These are phyloP conservation scores for Lasioglossum marginatum DNA, from an alignment of 2,888 invertebrate genomes.

Conservation along the genomic window DNA sequence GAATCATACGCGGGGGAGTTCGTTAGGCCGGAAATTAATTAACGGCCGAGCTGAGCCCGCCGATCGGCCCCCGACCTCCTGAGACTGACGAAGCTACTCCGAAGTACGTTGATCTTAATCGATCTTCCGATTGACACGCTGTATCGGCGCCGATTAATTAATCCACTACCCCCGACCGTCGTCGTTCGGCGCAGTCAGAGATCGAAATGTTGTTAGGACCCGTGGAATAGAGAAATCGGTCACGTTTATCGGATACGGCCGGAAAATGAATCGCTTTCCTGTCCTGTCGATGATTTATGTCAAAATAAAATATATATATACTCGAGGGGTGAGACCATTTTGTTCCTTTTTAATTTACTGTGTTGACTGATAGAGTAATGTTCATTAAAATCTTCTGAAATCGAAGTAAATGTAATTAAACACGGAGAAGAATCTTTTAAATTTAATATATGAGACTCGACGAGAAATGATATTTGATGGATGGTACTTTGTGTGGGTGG, in stretches of 20 bases:
- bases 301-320: not conserved
- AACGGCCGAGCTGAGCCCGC: slow-evolving; percentile 42
- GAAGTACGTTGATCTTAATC: slow-evolving; percentile 53
- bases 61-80: slow-evolving; percentile 52
- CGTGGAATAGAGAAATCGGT: not conserved
- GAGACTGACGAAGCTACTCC: slow-evolving; percentile 54
- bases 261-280: not conserved
- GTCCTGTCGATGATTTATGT: not conserved
- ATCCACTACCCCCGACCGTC: not conserved
- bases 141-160: slow-evolving; percentile 58
- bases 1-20: slow-evolving; percentile 56
- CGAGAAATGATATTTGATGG: no score
- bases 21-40: slow-evolving; percentile 70
- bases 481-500: not conserved
- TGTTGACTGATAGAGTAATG: not conserved
- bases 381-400: not conserved
- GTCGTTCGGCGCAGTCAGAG: slow-evolving; percentile 9
- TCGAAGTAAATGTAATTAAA: not conserved
- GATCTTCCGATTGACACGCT: slow-evolving; percentile 52
- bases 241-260: not conserved
- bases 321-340: not conserved
- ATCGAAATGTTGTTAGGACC: not conserved
- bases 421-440: no score
- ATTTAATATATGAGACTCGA: no score
- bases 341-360: not conserved